Conservation (phyloP, 2,888 invertebrate genomes). For the Drosophila lacicola region DNA sequence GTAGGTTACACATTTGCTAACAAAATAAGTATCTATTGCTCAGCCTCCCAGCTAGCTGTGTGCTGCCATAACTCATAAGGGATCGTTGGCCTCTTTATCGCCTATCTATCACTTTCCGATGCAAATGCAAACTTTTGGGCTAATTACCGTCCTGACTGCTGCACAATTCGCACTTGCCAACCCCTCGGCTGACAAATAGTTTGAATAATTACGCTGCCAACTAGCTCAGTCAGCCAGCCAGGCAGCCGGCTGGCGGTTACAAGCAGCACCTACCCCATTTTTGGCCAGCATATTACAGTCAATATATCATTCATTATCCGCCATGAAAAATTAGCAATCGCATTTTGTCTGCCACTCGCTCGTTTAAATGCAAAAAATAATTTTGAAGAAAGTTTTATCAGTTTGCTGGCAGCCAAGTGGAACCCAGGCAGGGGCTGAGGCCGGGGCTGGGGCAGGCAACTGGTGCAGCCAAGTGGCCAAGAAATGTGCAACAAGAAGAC, state of each 20-base stretch:
- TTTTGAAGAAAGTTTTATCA: conserved; percentile 75
- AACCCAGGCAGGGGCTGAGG: neutral
- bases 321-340: conserved; percentile 80
- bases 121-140: conserved; percentile 54
- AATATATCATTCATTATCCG: conserved; percentile 80
- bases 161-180: conserved; percentile 12
- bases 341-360: conserved; percentile 71
- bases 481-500: conserved; percentile 71
- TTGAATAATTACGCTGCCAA: conserved; percentile 72
- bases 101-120: conserved; percentile 37
- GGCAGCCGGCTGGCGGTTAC: conserved; percentile 16
- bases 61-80: neutral
- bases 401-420: conserved; percentile 59
- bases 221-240: conserved; percentile 48
- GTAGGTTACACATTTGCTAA: neutral
- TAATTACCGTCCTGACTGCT: conserved; percentile 60
- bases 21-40: neutral
- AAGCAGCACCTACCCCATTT: neutral
- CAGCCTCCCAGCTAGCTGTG: neutral
- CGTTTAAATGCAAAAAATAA: conserved; percentile 69
- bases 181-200: conserved; percentile 69
- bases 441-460: conserved; percentile 4
- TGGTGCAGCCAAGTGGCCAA: conserved; percentile 27
- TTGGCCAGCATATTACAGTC: conserved; percentile 57
- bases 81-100: conserved; percentile 27